Percentiles rank a stretch among this genome's conserved stretches.
These are phyloP conservation scores for Plestiodon gilberti DNA, from an alignment of 2,113 vertebrate genomes.

Conservation along the genomic window DNA sequence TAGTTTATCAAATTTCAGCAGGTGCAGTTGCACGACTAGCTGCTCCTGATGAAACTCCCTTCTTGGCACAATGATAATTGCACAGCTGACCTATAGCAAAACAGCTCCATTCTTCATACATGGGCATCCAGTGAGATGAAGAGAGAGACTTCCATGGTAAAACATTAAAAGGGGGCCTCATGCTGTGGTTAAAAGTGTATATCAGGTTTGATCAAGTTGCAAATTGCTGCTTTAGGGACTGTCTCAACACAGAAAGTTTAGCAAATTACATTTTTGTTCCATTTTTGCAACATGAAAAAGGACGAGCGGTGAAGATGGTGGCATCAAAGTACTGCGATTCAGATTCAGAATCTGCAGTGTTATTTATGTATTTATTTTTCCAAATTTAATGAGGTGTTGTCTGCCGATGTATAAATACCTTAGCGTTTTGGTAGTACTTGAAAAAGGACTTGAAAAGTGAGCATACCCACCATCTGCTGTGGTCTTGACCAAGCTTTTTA, in stretches of 20 bases:
- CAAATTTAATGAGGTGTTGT: background rate
- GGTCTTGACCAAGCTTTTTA: background rate
- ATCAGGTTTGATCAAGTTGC: background rate
- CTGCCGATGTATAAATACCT: background rate
- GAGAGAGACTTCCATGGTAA: too few species aligned
- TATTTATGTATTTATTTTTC: background rate
- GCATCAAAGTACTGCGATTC: too few species aligned
- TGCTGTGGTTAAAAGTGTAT: background rate
- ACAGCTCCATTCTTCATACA: too few species aligned
- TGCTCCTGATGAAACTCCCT: too few species aligned
- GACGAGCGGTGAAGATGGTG: background rate
- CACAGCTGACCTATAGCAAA: too few species aligned
- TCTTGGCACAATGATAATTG: too few species aligned
- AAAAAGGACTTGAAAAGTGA: background rate
- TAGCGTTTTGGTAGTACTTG: background rate
- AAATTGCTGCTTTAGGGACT: background rate
- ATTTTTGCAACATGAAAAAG: background rate
- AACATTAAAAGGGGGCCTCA: background rate
- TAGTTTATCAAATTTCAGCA: too few species aligned
- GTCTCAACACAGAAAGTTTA: background rate
- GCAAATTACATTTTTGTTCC: background rate
- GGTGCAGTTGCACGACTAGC: too few species aligned
- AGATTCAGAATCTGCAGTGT: background rate
- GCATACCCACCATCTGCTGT: background rate
- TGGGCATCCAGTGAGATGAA: too few species aligned